Evolutionary conservation across 2,888 invertebrate genomes (phyloP), one percentile per base, ranked within the genome.

Genomic region (Aricia artaxerxes): DNA sequence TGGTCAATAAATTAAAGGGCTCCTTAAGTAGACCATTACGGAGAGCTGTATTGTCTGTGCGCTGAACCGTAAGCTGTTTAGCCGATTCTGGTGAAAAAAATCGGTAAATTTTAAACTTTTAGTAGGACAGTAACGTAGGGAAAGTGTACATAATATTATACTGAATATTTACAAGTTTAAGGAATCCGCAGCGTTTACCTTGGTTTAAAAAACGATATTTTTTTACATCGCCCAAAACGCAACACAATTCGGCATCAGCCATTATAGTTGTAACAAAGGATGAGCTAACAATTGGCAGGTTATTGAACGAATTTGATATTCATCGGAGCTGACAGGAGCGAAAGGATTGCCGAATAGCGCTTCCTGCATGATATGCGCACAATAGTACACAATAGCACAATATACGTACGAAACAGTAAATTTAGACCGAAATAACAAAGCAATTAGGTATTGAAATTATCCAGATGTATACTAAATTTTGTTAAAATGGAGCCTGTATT

Each of bases 361-460:
- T 88, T 91, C 90, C 91, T 89, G 88, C 82, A 77, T 81, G 79
- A 80, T 79, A 82, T 81, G 81, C 81, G 81, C 83, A 89, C 91
- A 91, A 90, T 89, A 85, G 87, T 84, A 85, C 84, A 86, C 24
- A 24, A 24, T 24, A 24, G 24, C 24, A 24, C 24, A 24, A 24
- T 24, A 24, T 24, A 57, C 57, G 16, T 57, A 13, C 57, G 4
- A 57, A 57, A 57, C 57, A 57, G 16, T 57, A 57, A 57, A 16
- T 57, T 57, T 57, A 57, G 57, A 57, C 13, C 53, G 1, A 4
- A 13, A 16, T 13, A 57, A 57, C 57, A 57, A 16, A 16, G 57
- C 4, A 57, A 57, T 57, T 57, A 57, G 57, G 57, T 57, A 57
- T 57, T 16, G 4, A 57, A 57, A 57, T 13, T 1, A 57, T 57